Evolutionary conservation across 2,113 vertebrate genomes (phyloP).

Genomic region (Felis catus): F.catus_Fca126_mat1.0 CM031417.1:141759501-141760000

Average conservation of each 20-base stretch:
- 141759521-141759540: accelerated
- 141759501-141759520: not conserved
- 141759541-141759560: not conserved
- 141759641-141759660: not conserved
- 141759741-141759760: not conserved
- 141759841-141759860: not conserved
- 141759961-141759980: not conserved
- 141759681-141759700: not conserved
- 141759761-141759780: not conserved
- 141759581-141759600: not conserved
- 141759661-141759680: no score
- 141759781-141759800: not conserved
- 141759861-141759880: not conserved
- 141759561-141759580: no score
- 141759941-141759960: not conserved
- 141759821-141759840: not conserved
- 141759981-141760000: not conserved
- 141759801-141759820: not conserved
- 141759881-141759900: not conserved
- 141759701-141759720: not conserved
- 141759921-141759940: not conserved
- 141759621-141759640: accelerated
- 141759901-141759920: constrained; percentile 1
- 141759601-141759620: not conserved
- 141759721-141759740: not conserved